These are phyloP conservation scores for Trimorus sp. DNA, from an alignment of 2,888 invertebrate genomes.

Conservation along the genomic window DNA sequence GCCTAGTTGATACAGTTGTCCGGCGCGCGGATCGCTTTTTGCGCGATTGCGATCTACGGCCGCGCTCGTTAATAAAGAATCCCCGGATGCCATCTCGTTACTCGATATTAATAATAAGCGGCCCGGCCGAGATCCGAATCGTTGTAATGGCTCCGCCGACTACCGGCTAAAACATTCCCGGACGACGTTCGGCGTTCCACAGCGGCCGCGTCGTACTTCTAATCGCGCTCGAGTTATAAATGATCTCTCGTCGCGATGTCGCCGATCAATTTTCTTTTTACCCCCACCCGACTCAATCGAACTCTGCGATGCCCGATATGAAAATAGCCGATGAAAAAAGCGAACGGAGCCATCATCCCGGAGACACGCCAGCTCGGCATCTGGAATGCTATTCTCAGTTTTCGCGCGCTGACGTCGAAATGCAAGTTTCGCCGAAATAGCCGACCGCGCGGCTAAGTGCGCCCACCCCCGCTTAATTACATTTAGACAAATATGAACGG, in stretches of 20 bases:
- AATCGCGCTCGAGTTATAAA: conserved; percentile 75
- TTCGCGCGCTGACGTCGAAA: background rate
- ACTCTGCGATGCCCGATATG: too few species aligned
- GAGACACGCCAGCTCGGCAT: background rate
- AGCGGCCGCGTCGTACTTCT: conserved; percentile 74
- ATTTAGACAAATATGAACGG: conserved; percentile 21
- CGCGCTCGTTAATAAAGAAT: conserved; percentile 81
- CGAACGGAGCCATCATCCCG: background rate
- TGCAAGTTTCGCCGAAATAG: conserved; percentile 25
- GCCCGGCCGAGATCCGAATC: conserved; percentile 77
- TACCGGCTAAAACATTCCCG: conserved; percentile 76
- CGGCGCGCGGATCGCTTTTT: conserved; percentile 48
- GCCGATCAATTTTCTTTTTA: conserved; percentile 73
- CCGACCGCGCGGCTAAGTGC: conserved; percentile 22
- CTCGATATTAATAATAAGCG: conserved; percentile 81
- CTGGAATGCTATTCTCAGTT: conserved; percentile 4
- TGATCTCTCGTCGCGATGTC: conserved; percentile 72
- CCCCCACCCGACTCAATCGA: conserved; percentile 28
- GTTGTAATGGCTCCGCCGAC: conserved; percentile 78
- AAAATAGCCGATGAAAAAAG: too few species aligned
- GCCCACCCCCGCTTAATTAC: conserved; percentile 22
- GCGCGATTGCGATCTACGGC: conserved; percentile 53
- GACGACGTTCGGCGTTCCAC: conserved; percentile 53
- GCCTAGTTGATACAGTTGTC: conserved; percentile 47
- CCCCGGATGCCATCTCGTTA: conserved; percentile 78